Evolutionary conservation across 2,797 vertebrate species (phyloP).

Genomic region (Pangasius mekongensis): DNA sequence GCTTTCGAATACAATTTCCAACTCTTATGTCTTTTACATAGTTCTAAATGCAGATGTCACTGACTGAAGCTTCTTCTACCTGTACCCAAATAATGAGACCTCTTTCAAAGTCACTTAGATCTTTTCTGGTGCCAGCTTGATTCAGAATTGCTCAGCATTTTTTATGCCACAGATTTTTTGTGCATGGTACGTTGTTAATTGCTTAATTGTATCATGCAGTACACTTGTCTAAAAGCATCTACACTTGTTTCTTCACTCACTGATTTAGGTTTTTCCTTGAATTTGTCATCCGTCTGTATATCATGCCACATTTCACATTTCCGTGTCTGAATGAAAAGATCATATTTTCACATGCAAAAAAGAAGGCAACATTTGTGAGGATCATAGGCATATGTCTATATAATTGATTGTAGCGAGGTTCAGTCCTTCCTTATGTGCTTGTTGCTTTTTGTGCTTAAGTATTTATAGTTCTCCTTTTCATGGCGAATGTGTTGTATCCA

Average conservation of each 20-base stretch:
- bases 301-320: not conserved
- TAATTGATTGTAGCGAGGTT: not conserved
- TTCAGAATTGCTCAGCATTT: not conserved
- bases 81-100: not conserved
- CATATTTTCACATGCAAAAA: not conserved
- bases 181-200: not conserved
- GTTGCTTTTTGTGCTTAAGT: not conserved
- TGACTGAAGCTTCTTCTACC: not conserved
- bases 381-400: not conserved
- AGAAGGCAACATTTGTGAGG: not conserved
- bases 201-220: not conserved
- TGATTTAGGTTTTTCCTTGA: not conserved
- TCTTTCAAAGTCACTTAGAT: not conserved
- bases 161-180: not conserved
- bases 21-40: not conserved
- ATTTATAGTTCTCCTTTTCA: not conserved
- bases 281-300: not conserved
- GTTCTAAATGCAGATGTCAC: not conserved
- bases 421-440: not conserved
- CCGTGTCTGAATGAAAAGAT: not conserved
- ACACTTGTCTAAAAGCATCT: not conserved
- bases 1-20: not conserved
- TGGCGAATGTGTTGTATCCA: slow-evolving; percentile 37
- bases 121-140: not conserved
- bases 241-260: not conserved